Conservation (phyloP, 2,888 invertebrate genomes). For the Gonocerus acuteangulatus region DNA sequence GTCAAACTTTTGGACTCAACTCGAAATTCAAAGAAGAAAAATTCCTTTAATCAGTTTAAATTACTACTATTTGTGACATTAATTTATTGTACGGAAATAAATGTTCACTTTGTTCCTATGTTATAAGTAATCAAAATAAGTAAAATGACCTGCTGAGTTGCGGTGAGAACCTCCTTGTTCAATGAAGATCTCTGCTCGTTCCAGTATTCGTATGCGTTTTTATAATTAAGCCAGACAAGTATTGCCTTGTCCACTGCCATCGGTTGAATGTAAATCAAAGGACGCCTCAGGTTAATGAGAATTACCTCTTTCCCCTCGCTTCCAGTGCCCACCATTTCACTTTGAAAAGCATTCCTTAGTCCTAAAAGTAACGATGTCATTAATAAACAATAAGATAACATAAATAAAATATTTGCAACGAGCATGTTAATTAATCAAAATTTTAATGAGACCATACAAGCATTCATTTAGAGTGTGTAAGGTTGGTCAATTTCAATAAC, state of each 20-base stretch:
- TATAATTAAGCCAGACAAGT: slow-evolving; percentile 97
- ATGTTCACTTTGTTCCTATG: not conserved
- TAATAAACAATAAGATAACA: not conserved
- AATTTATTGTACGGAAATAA: too few relatives aligned
- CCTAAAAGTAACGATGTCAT: too few relatives aligned
- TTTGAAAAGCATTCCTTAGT: slow-evolving; percentile 73
- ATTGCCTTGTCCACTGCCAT: slow-evolving; percentile 97
- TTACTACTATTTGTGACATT: too few relatives aligned
- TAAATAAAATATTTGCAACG: too few relatives aligned
- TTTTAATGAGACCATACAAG: too few relatives aligned
- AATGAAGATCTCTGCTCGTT: slow-evolving; percentile 87
- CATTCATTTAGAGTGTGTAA: too few relatives aligned
- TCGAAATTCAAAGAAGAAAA: too few relatives aligned
- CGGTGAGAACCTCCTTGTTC: slow-evolving; percentile 76
- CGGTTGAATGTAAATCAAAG: slow-evolving; percentile 92
- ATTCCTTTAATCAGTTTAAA: too few relatives aligned
- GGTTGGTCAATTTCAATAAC: too few relatives aligned
- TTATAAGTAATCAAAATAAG: not conserved
- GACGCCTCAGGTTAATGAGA: slow-evolving; percentile 82
- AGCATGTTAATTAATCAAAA: too few relatives aligned
- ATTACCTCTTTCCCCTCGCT: slow-evolving; percentile 71
- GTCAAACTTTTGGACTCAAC: too few relatives aligned
- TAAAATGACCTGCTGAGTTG: slow-evolving; percentile 56
- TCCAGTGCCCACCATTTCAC: slow-evolving; percentile 69
- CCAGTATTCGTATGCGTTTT: slow-evolving; percentile 99